A percentile compares a stretch with the other conserved stretches of the same genome.
These are phyloP conservation scores for Amphilophus citrinellus DNA, from an alignment of 2,113 vertebrate species.

Conservation along the genomic window DNA sequence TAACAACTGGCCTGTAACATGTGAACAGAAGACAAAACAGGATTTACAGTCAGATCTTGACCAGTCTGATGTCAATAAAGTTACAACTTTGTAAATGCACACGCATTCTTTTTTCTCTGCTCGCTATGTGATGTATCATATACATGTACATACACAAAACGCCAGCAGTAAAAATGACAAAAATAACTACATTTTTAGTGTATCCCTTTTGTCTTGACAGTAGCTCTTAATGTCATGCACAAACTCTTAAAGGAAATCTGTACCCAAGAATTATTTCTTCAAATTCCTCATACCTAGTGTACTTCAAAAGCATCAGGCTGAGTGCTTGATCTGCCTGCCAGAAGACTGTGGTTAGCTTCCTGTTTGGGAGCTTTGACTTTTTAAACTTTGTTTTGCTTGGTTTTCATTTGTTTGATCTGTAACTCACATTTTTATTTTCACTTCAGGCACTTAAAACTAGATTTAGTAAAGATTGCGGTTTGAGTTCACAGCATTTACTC, in stretches of 20 bases:
- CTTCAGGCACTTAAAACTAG: not conserved
- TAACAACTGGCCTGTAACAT: not conserved
- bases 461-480: not conserved
- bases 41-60: not conserved
- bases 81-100: not conserved
- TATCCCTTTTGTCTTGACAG: not conserved
- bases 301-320: not conserved
- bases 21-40: not conserved
- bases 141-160: not conserved
- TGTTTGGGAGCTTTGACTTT: not conserved
- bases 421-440: not conserved
- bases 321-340: not conserved
- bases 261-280: not conserved
- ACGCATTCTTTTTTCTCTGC: not conserved
- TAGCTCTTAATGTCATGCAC: not conserved
- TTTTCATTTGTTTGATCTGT: constrained; percentile 4
- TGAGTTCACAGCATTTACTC: not conserved
- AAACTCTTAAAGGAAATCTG: not conserved
- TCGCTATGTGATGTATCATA: not conserved
- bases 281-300: not conserved
- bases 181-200: not conserved
- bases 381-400: constrained; percentile 10
- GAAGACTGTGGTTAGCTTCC: not conserved
- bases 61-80: not conserved
- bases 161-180: not conserved